Evolutionary conservation across 2,797 vertebrate species (phyloP), one percentile per base, ranked within the genome.

Genomic region (Chrosomus eos): DNA sequence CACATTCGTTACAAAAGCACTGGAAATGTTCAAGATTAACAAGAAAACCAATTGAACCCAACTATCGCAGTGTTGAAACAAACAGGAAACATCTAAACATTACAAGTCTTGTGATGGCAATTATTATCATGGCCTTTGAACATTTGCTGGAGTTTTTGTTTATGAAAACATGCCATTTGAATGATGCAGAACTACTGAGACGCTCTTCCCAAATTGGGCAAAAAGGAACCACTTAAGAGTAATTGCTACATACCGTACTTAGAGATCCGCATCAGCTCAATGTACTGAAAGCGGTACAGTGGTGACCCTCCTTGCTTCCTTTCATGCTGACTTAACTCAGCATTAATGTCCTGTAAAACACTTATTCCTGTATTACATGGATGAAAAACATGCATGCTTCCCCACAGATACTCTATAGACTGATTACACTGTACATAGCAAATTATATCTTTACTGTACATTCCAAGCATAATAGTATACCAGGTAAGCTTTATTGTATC

Each of bases 191-290:
- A 58, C 40, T 62, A 26, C 10, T 10, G 38, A 60, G 28, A 48
- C 1, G 16, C 9, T 40, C 16, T 45, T 62, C 19, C 51, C 31
- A 62, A 19, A 84, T 31, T 72, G 40, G 36, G 14, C 13, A 80
- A 75, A 84, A 75, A 38, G 9, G n/a, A 80, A 62, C 14, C 77
- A 62, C 68, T 80, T 80, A 73, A 78, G 62, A 45, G 48, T 60
- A 80, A 87, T 84, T 74, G 60, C 36, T 70, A 28, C 76, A 84
- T 55, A 16, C 43, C 45, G 4, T 48, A 72, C 55, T 43, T 55
- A 21, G 60, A 58, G 66, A 77, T 82, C 18, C 11, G 13, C 36
- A 43, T 84, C 26, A 43, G 19, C 64, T 23, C 11, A 55, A 60
- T 60, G 51, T 71, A 84, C 38, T 78, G 38, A 71, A 33, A n/a